Evolutionary conservation across 2,113 vertebrate species (phyloP).

Genomic region (Brienomyrus longianalis): DNA sequence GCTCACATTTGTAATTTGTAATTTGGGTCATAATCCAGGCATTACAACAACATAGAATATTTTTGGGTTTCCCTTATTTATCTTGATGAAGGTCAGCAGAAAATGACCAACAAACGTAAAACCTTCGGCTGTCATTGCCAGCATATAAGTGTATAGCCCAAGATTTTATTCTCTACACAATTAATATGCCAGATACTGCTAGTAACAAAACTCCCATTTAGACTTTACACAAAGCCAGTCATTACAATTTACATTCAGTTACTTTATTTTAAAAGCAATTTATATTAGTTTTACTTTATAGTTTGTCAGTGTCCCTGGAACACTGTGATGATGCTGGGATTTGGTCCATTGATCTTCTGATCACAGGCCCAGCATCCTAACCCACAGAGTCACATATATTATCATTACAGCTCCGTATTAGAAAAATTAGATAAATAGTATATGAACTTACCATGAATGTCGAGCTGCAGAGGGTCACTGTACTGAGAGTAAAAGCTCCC

Average conservation of each 20-base stretch:
- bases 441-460: not conserved
- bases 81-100: not conserved
- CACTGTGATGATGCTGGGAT: not conserved
- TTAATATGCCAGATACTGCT: not conserved
- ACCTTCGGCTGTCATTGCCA: not conserved
- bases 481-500: too few species aligned
- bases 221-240: not conserved
- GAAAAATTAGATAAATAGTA: not conserved
- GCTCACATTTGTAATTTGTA: too few species aligned
- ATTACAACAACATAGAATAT: not conserved
- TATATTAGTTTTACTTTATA: too few species aligned
- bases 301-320: too few species aligned
- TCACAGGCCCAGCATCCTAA: not conserved
- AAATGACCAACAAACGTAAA: not conserved
- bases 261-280: not conserved
- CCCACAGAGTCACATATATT: not conserved
- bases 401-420: not conserved
- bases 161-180: not conserved
- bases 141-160: not conserved
- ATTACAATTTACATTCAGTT: not conserved
- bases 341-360: not conserved
- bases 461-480: too few species aligned
- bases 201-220: not conserved
- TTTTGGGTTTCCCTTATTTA: not conserved
- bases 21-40: not conserved